Conservation (phyloP, 2,888 invertebrate species). For the Drosophila mulleri region DNA sequence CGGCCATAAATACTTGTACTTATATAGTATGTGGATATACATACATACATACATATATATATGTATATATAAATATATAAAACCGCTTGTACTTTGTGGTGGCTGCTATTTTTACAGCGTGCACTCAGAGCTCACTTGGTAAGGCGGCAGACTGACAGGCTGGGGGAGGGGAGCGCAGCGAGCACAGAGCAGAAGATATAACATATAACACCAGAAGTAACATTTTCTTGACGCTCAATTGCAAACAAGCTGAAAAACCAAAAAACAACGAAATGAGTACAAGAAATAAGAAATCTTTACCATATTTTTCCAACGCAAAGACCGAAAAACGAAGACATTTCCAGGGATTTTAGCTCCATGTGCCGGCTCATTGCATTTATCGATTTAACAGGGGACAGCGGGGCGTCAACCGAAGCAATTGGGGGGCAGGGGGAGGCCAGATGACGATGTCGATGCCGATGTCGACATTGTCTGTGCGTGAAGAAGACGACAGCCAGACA, state of each 20-base stretch:
- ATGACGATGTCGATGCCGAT: constrained; percentile 24
- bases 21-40: background rate
- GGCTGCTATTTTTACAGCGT: constrained; percentile 60
- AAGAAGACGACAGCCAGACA: constrained; percentile 45
- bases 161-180: background rate
- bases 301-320: constrained; percentile 43
- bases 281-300: constrained; percentile 23
- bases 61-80: constrained; percentile 1
- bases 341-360: constrained; percentile 27
- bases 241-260: constrained; percentile 37
- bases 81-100: constrained; percentile 35
- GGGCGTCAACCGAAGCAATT: background rate
- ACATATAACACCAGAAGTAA: constrained; percentile 64
- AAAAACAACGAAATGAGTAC: background rate
- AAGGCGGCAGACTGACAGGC: constrained; percentile 17
- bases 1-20: constrained; percentile 42
- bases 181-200: constrained; percentile 26
- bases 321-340: constrained; percentile 41
- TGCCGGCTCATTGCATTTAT: constrained; percentile 73
- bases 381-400: constrained; percentile 64
- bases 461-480: constrained; percentile 61
- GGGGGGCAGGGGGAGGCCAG: background rate
- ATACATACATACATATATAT: background rate
- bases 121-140: constrained; percentile 43
- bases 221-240: constrained; percentile 69